Evolutionary conservation across 2,113 vertebrate species (phyloP).

Genomic region (rabbit (Oryctolagus cuniculus)): mOryCun1.1 NC_091443.1:66458501-66459000

Average conservation of each 20-base stretch:
- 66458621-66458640: not conserved
- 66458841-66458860: not conserved
- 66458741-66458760: conserved; percentile 22
- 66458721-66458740: not conserved
- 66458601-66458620: not conserved
- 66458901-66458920: not conserved
- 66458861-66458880: conserved; percentile 2
- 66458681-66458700: not conserved
- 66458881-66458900: conserved; percentile 40
- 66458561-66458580: not conserved
- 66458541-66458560: not conserved
- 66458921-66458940: not conserved
- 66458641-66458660: not conserved
- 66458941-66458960: not conserved
- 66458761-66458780: not conserved
- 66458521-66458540: not conserved
- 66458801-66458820: not conserved
- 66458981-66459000: too few species aligned
- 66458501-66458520: not conserved
- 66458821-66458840: conserved; percentile 47
- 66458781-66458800: conserved; percentile 14
- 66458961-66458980: too few species aligned
- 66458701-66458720: not conserved
- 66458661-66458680: not conserved
- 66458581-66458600: not conserved